Base-by-base conservation (phyloP, 2,113 vertebrate genomes). In the Cyprinodon tularosa region DNA sequence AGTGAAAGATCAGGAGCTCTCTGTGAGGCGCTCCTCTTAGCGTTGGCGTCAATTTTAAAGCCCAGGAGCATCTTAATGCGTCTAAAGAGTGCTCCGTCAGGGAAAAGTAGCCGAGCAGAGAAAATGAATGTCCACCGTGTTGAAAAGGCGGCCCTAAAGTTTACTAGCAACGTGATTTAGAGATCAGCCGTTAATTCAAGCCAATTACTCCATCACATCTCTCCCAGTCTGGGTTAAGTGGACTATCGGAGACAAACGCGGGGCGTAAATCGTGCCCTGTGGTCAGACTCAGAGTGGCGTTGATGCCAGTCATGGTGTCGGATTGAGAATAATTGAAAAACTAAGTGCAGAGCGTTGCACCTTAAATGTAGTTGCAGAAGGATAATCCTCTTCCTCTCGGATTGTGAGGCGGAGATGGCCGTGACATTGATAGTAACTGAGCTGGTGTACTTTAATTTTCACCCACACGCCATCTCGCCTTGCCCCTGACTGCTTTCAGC, bases 151-250 rank as follows among this genome's bases (percentile, higher is more conserved):
- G 0, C 8, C 60, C 74, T 11, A 42, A 57, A 22, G 60, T 78
- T 59, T 66, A 39, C 37, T 62, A 60, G 38, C 29, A 29, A 61
- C 38, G 61, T 84, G 81, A 87, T 91, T 90, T 91, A 90, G 65
- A 80, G 88, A 76, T 68, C 13, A 63, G 39, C 75, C 82, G 84
- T 86, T 77, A 88, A 89, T 86, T 87, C 67, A 78, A 82, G 83
- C 80, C 80, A 84, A 84, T 92, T 89, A 88, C 64, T 76, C 72
- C 78, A 67, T 80, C 82, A 76, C 80, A 67, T 36, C 75, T 76
- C 83, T 82, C 64, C 60, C 80, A 73, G 72, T 84, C 82, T 74
- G 86, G 80, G 80, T 83, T 91, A 90, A 89, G 81, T 85, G 78
- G 66, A 85, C 84, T 68, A 76, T 85, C 67, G 48, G 83, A 84